Conservation (phyloP, 2,797 vertebrate species). For the Prunella strophiata region DNA sequence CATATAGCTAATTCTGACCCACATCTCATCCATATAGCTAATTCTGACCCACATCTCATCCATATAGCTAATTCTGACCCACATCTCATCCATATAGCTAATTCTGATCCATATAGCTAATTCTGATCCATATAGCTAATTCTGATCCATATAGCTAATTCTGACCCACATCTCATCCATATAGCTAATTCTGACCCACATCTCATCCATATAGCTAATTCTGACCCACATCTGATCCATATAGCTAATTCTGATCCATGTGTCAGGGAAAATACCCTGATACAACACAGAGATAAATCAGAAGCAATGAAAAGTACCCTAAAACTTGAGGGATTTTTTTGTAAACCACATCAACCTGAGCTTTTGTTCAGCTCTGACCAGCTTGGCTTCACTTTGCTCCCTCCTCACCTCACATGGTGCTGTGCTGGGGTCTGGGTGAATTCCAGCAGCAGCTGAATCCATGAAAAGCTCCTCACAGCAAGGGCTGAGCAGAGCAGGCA, state of each 20-base stretch:
- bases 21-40: background rate
- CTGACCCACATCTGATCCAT: background rate
- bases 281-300: background rate
- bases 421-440: background rate
- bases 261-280: background rate
- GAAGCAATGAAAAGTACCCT: background rate
- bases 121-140: background rate
- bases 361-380: background rate
- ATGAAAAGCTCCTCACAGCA: background rate
- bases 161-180: background rate
- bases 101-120: no score
- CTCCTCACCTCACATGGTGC: background rate
- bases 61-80: background rate
- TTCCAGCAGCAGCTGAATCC: background rate
- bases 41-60: background rate
- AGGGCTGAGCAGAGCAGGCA: background rate
- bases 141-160: background rate
- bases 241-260: background rate
- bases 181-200: background rate
- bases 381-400: background rate
- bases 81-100: background rate
- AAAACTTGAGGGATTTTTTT: background rate
- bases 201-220: background rate
- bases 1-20: background rate
- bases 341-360: background rate